phyloP scores from a whole-genome alignment of 2,797 vertebrate genomes.

The Notamacropus eugenii region DNA sequence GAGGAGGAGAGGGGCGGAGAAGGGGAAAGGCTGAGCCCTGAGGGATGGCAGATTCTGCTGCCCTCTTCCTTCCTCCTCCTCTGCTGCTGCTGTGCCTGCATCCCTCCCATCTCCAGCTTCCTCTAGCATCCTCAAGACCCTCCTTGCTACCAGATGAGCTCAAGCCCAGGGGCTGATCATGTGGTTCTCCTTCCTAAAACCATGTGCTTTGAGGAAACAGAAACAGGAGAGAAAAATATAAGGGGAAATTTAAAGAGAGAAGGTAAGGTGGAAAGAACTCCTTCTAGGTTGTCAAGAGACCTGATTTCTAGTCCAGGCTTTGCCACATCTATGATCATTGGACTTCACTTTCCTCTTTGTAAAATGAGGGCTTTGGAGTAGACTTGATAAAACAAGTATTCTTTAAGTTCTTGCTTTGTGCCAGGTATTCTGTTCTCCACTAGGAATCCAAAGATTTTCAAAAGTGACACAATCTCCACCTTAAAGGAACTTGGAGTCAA shows the following conservation, averaged over 20 bases:
- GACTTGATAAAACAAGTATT: neutral
- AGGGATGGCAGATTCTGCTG: neutral
- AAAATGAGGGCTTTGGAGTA: neutral
- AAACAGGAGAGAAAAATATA: neutral
- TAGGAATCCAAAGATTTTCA: neutral
- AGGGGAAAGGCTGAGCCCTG: neutral
- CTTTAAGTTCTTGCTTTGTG: neutral
- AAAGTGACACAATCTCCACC: neutral
- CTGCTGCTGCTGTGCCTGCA: neutral
- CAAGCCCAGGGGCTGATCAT: neutral
- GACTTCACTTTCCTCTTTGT: neutral
- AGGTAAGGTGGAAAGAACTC: neutral
- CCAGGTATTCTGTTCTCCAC: neutral
- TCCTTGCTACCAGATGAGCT: neutral
- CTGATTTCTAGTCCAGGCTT: neutral
- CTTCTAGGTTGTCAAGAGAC: neutral
- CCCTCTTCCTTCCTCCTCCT: neutral
- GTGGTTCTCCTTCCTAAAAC: neutral
- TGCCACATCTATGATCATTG: neutral
- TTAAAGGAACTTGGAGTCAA: neutral
- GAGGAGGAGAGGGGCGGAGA: neutral
- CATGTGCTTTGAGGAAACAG: neutral
- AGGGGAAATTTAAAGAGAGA: neutral
- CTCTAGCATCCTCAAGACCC: neutral
- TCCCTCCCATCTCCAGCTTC: neutral